A percentile compares a stretch with the other conserved stretches of the same genome.
Conservation (phyloP, 2,113 vertebrate species). For the Symphodus melops region DNA sequence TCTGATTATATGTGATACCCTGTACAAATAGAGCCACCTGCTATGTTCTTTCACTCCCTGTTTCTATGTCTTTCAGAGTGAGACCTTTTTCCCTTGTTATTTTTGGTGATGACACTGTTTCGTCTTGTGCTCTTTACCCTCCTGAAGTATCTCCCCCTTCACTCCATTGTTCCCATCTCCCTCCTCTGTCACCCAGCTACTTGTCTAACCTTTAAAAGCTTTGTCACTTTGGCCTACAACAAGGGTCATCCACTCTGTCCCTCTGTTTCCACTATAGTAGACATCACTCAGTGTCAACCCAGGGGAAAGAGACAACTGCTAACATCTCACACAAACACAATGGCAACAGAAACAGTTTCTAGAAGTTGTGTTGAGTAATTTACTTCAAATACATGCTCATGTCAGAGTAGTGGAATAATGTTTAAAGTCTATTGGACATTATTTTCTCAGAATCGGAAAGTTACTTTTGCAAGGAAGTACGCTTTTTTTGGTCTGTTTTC, state of each 20-base stretch:
- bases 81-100: conserved; percentile 12
- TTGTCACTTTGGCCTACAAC: conserved; percentile 32
- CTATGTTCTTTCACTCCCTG: conserved; percentile 25
- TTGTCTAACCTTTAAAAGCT: conserved; percentile 43
- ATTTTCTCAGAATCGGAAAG: too few species aligned
- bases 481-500: too few species aligned
- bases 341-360: background rate
- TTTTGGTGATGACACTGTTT: conserved; percentile 26
- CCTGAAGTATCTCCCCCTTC: background rate
- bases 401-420: background rate
- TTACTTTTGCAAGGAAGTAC: too few species aligned
- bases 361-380: conserved; percentile 21
- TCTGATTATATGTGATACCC: conserved; percentile 22
- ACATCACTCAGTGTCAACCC: conserved; percentile 57
- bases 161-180: conserved; percentile 26
- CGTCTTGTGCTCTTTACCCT: conserved; percentile 16
- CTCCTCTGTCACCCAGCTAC: conserved; percentile 24
- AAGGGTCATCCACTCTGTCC: conserved; percentile 47
- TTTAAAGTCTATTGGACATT: background rate
- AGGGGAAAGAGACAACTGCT: conserved; percentile 32
- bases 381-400: conserved; percentile 12
- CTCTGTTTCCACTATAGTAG: conserved; percentile 42
- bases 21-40: conserved; percentile 46
- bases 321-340: conserved; percentile 35
- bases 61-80: conserved; percentile 29